Base-by-base conservation (phyloP, 92 coral and sea anemone species). In the Micromussa lordhowensis region DNA sequence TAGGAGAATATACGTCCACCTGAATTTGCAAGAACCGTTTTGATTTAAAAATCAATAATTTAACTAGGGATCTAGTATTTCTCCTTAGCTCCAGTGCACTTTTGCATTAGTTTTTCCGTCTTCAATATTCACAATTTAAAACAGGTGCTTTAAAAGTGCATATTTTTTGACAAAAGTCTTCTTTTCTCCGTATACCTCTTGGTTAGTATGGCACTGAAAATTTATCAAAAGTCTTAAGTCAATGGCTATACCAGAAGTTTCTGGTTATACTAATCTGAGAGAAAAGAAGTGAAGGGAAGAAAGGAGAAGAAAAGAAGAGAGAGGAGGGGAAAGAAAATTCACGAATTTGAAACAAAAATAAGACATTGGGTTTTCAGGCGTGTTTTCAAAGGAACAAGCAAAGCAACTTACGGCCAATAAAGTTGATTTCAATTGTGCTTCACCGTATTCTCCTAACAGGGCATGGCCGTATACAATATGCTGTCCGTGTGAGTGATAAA, bases 371-470 rank as follows among this genome's bases (percentile, higher is more conserved):
- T 6, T 40, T 5, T 4, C n/a, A 40, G 13, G 10, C 51, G 1
- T 9, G 9, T 44, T 44, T n/a, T 79, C 30, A 80, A 29, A 12
- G 54, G 10, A 53, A 51, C n/a, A 24, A 15, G 55, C n/a, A 4
- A 4, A 10, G 38, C 31, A 19, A 79, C 84, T 78, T 36, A 87
- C 90, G 32, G 53, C 68, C 72, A 34, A 61, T 29, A 59, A 68
- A 13, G 85, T 70, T 32, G 48, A 49, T 61, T 26, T 64, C 40
- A 61, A 29, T 55, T 71, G 90, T 3, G 90, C 66, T 70, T 87
- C 96, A 8, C 94, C 94, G 21, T 88, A 68, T n/a, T 82, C 83
- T 12, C 93, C 94, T 34, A 80, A 4, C 61, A 57, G 21, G 0
- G 90, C 87, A 22, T 79, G 66, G 24, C 85, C 93, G 55, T 30